Conservation (phyloP, 2,888 invertebrate genomes). For the Nudaria mundana region DNA sequence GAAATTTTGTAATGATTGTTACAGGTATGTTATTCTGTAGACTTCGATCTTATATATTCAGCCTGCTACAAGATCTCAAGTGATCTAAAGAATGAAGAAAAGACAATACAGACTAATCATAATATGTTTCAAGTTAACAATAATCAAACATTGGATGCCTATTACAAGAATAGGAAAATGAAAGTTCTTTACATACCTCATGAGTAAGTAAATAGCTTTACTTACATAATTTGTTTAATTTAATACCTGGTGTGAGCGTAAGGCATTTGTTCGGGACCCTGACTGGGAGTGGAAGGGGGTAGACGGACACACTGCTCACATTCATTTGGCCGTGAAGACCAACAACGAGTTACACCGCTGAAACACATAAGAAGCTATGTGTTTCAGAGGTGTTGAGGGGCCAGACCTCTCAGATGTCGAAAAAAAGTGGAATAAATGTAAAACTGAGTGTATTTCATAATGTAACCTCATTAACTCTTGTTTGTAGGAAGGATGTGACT, state of each 20-base stretch:
- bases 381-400: too few relatives aligned
- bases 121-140: conserved; percentile 29
- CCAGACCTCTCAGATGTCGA: too few relatives aligned
- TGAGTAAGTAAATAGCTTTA: conserved; percentile 48
- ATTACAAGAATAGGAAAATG: conserved; percentile 19
- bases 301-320: too few relatives aligned
- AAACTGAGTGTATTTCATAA: not conserved
- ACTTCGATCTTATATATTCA: conserved; percentile 52
- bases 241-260: not conserved
- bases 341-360: too few relatives aligned
- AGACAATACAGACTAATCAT: not conserved
- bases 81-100: not conserved
- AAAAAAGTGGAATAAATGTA: not conserved
- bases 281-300: too few relatives aligned
- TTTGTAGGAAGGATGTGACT: not conserved
- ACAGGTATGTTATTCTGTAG: conserved; percentile 51
- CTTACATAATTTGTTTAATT: too few relatives aligned
- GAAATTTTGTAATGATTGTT: too few relatives aligned
- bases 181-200: conserved; percentile 13
- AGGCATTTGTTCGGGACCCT: too few relatives aligned
- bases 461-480: too few relatives aligned
- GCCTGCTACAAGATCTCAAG: conserved; percentile 48
- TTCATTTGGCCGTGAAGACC: too few relatives aligned
- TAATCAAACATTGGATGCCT: conserved; percentile 24
- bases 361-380: too few relatives aligned